Percentiles rank a stretch among this genome's conserved stretches.
Evolutionary conservation across 2,888 invertebrate species (phyloP).

Genomic region (Agrenia bidenticulata): DNA sequence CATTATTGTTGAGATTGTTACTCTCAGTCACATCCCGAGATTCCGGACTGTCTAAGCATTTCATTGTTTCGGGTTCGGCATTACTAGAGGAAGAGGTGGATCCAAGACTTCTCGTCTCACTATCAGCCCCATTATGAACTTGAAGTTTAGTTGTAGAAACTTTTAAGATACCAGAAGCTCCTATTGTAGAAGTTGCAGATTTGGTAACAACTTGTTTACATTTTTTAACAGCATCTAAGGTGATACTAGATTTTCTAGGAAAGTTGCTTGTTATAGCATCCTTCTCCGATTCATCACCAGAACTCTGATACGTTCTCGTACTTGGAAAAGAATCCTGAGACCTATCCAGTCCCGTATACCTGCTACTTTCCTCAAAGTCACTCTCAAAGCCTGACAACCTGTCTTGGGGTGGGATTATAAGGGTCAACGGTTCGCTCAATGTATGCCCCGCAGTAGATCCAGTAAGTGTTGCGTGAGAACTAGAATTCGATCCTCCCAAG

Average conservation of each 20-base stretch:
- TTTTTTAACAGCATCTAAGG: too few species aligned
- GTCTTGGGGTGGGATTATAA: constrained; percentile 44
- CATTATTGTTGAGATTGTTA: constrained; percentile 1
- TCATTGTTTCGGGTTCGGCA: background rate
- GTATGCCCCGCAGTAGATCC: constrained; percentile 2
- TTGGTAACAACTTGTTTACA: too few species aligned
- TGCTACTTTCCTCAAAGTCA: constrained; percentile 15
- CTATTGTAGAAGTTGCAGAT: background rate
- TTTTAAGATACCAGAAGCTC: constrained; percentile 16
- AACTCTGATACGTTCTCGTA: constrained; percentile 43
- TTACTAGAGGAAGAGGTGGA: background rate
- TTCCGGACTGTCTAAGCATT: background rate
- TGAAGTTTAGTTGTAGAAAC: constrained; percentile 19
- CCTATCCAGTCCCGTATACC: constrained; percentile 18
- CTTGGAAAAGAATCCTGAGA: constrained; percentile 42
- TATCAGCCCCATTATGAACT: constrained; percentile 9
- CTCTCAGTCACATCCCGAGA: background rate
- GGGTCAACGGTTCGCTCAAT: constrained; percentile 41
- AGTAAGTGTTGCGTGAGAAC: constrained; percentile 8
- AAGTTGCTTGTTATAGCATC: too few species aligned
- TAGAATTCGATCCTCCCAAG: constrained; percentile 7
- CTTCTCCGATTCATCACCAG: constrained; percentile 26
- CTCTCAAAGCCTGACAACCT: constrained; percentile 13
- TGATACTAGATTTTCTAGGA: too few species aligned
- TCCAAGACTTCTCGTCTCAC: background rate